These are phyloP conservation scores for Mastomys coucha DNA, from an alignment of 2,113 vertebrate species.

Conservation along the genomic window DNA sequence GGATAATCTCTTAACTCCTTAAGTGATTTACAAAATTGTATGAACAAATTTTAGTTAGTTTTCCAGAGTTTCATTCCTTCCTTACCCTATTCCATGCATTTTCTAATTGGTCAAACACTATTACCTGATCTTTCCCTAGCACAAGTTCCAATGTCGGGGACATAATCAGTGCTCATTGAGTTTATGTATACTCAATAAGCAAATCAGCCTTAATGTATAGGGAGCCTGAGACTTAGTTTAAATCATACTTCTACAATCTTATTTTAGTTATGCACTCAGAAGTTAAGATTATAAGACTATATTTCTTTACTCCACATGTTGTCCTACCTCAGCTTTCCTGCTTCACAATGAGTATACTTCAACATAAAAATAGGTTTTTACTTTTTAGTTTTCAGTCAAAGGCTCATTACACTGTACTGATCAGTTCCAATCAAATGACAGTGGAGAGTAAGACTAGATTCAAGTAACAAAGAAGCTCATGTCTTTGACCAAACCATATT, in stretches of 20 bases:
- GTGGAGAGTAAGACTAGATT: neutral
- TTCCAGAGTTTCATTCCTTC: neutral
- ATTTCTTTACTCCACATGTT: neutral
- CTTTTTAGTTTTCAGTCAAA: neutral
- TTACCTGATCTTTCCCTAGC: neutral
- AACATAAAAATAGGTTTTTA: neutral
- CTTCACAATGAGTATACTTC: slow-evolving; percentile 34
- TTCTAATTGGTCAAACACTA: neutral
- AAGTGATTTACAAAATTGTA: neutral
- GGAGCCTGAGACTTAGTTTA: neutral
- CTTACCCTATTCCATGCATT: neutral
- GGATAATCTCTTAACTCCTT: neutral
- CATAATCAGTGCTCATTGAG: neutral
- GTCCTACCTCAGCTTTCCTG: neutral
- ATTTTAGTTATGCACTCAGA: neutral
- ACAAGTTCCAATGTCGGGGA: neutral
- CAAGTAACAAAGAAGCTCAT: neutral
- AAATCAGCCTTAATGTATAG: neutral
- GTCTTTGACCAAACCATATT: slow-evolving; percentile 16
- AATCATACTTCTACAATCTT: neutral
- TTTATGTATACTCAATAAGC: neutral
- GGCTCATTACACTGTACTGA: slow-evolving; percentile 26
- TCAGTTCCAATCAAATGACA: slow-evolving; percentile 26
- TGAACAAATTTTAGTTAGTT: neutral
- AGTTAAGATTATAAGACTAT: neutral